These are phyloP conservation scores for Pocota personata DNA, from an alignment of 2,888 invertebrate genomes.

Conservation along the genomic window DNA sequence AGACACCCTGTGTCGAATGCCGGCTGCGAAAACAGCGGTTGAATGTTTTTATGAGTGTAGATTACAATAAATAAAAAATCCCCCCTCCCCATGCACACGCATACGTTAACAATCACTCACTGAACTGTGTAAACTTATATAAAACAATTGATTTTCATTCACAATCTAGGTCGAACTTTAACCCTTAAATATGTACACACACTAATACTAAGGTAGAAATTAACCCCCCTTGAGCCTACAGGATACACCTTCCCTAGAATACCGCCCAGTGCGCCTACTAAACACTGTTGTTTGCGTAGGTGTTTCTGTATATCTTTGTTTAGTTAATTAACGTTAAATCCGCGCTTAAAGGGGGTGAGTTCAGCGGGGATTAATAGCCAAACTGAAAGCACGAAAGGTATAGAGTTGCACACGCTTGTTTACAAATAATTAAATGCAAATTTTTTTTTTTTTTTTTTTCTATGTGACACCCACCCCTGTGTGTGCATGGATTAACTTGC, in stretches of 20 bases:
- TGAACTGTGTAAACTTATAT: slow-evolving; percentile 46
- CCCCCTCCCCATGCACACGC: background rate
- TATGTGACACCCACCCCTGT: slow-evolving; percentile 18
- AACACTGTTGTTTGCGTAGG: slow-evolving; percentile 27
- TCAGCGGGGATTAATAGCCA: slow-evolving; percentile 12
- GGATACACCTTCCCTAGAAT: background rate
- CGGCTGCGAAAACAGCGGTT: slow-evolving; percentile 55
- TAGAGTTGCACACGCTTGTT: slow-evolving; percentile 45
- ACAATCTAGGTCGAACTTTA: slow-evolving; percentile 78
- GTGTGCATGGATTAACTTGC: slow-evolving; percentile 56
- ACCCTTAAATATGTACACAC: slow-evolving; percentile 61
- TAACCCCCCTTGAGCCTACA: background rate
- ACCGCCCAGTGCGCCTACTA: slow-evolving; percentile 31
- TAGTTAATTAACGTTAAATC: slow-evolving; percentile 56
- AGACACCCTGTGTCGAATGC: slow-evolving; percentile 49
- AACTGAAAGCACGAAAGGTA: slow-evolving; percentile 46
- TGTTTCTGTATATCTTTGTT: slow-evolving; percentile 6
- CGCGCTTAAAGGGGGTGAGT: background rate
- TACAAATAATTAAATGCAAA: slow-evolving; percentile 73
- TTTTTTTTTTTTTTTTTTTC: slow-evolving; percentile 16
- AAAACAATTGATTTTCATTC: slow-evolving; percentile 80
- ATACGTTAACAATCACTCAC: slow-evolving; percentile 9
- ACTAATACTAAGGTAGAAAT: slow-evolving; percentile 5
- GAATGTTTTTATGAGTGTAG: slow-evolving; percentile 26
- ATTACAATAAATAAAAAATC: background rate